A percentile compares a stretch with the other conserved stretches of the same genome.
Conservation (phyloP, 2,888 invertebrate genomes). For the Drosophila borborema region DNA sequence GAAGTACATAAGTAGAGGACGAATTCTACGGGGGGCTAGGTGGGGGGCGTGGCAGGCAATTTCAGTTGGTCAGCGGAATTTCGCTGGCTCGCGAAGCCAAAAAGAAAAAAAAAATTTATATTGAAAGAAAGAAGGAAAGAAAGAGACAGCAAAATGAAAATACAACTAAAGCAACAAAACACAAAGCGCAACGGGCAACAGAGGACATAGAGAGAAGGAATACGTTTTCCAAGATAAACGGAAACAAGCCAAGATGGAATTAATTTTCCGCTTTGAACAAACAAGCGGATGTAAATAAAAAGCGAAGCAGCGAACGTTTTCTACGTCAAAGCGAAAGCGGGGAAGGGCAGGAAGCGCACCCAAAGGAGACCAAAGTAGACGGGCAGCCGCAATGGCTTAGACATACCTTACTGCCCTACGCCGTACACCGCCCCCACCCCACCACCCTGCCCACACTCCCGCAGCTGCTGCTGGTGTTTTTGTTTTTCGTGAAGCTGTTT, state of each 20-base stretch:
- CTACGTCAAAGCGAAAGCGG: conserved; percentile 57
- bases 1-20: conserved; percentile 46
- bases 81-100: conserved; percentile 40
- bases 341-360: conserved; percentile 1
- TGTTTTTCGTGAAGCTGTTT: conserved; percentile 27
- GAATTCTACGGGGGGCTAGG: not conserved
- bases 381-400: conserved; percentile 65
- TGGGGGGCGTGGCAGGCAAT: conserved; percentile 45
- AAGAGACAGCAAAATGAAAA: conserved; percentile 43
- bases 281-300: conserved; percentile 85
- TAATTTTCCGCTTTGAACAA: conserved; percentile 85
- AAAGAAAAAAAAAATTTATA: not conserved
- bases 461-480: not conserved
- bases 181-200: conserved; percentile 36
- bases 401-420: conserved; percentile 11
- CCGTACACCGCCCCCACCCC: not conserved
- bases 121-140: conserved; percentile 1
- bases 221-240: conserved; percentile 82
- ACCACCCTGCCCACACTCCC: not conserved
- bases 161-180: conserved; percentile 52
- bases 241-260: conserved; percentile 85
- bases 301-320: conserved; percentile 65
- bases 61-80: conserved; percentile 71
- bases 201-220: conserved; percentile 47
- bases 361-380: conserved; percentile 28